Conservation (phyloP, 92 coral and sea anemone genomes). For the Plumapathes pennacea region DNA sequence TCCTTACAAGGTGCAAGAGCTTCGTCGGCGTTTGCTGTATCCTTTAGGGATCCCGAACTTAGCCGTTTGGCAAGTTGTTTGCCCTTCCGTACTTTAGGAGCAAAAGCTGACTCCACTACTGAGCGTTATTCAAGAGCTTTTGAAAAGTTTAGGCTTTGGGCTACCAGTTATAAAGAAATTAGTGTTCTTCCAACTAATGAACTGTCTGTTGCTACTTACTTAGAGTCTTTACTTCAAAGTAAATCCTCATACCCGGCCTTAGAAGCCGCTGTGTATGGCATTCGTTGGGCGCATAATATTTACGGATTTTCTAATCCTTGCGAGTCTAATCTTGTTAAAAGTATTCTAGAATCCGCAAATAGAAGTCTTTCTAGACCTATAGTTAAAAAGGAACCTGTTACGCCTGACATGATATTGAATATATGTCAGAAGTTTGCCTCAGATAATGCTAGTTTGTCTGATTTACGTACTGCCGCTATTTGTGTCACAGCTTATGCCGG, state of each 20-base stretch:
- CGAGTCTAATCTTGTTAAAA: constrained; percentile 15
- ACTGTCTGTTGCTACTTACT: constrained; percentile 20
- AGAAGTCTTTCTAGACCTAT: constrained; percentile 41
- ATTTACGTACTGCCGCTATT: constrained; percentile 40
- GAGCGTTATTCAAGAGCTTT: constrained; percentile 60
- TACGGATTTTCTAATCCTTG: constrained; percentile 28
- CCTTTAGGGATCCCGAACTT: constrained; percentile 28
- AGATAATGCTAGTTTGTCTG: constrained; percentile 15
- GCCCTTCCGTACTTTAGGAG: constrained; percentile 20
- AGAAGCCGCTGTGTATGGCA: constrained; percentile 48
- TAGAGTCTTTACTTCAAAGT: constrained; percentile 24
- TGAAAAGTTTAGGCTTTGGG: constrained; percentile 35
- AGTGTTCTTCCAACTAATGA: constrained; percentile 15
- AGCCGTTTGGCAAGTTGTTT: constrained; percentile 16
- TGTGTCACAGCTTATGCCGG: constrained; percentile 45
- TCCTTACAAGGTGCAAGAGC: constrained; percentile 32
- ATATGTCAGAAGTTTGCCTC: constrained; percentile 26
- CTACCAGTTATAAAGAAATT: constrained; percentile 23
- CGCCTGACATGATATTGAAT: constrained; percentile 14
- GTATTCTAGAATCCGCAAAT: constrained; percentile 36
- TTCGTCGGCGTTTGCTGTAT: constrained; percentile 1
- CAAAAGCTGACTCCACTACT: constrained; percentile 39
- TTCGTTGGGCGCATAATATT: constrained; percentile 51
- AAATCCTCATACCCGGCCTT: constrained; percentile 22
- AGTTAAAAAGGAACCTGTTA: constrained; percentile 50